Evolutionary conservation across 1,140 invertebrate species (phyloP), one percentile per base, ranked within the genome.

Genomic region (Scaptodrosophila lebanonensis): DNA sequence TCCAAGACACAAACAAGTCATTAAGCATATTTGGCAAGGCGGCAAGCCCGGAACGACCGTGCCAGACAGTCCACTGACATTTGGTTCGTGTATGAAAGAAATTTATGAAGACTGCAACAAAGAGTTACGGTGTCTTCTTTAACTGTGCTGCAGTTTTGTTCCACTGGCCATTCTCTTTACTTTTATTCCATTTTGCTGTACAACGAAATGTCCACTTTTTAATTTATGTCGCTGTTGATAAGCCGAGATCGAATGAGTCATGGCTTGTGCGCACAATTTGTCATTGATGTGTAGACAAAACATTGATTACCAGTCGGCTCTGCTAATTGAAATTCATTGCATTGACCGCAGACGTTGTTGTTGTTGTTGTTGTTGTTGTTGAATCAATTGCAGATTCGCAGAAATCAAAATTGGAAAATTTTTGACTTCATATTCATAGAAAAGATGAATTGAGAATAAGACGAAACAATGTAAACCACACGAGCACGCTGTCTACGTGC

Each of bases 61-160:
- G 44, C 29, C 44, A 16, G 16, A 16, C 35, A 33, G 60, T 36
- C 13, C 53, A 38, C 51, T 66, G 70, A 47, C 72, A 66, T 61
- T 39, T 47, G 36, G 35, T 51, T 50, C 63, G 68, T 77, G 72
- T 79, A 64, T 45, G 66, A 65, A 61, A 29, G 40, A 72, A 77
- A 77, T 77, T 79, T 77, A 77, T 77, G 73, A 79, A 79, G 73
- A 77, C 73, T 79, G 73, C 73, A 73, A 54, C 54, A 65, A 79
- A 82, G 68, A 77, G 52, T 79, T 79, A 68, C 73, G 58, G 47
- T 59, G 42, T 47, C 17, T 27, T n/a, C n/a, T n/a, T n/a, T n/a
- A n/a, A n/a, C n/a, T n/a, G n/a, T n/a, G n/a, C 22, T 29, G 38
- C n/a, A 49, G 25, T 3, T 33, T n/a, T 12, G 68, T 40, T 42